A percentile compares a stretch with the other conserved stretches of the same genome.
These are phyloP conservation scores for Leptinotarsa haldemani DNA, from an alignment of 2,888 invertebrate genomes.

Conservation along the genomic window DNA sequence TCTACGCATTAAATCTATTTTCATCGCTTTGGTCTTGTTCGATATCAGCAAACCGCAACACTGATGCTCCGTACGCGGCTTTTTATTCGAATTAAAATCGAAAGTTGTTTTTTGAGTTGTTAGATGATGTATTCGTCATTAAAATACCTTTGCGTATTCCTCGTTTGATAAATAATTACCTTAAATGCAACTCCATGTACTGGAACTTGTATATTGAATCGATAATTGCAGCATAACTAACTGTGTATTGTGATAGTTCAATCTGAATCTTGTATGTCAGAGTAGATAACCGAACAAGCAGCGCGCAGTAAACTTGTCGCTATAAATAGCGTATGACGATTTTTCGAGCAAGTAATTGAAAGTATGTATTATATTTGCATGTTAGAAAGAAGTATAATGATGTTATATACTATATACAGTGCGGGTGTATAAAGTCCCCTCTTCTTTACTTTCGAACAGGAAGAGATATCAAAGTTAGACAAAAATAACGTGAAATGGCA, in stretches of 20 bases:
- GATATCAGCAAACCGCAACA: neutral
- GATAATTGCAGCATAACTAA: neutral
- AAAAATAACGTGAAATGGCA: too few species aligned
- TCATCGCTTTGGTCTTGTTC: conserved; percentile 1
- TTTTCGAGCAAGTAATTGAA: too few species aligned
- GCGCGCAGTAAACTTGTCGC: too few species aligned
- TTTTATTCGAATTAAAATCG: neutral
- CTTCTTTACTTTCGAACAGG: too few species aligned
- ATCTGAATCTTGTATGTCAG: neutral
- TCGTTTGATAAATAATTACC: conserved; percentile 13
- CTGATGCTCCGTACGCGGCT: neutral
- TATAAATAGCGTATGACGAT: too few species aligned
- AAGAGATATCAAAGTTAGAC: too few species aligned
- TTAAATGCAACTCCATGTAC: conserved; percentile 12
- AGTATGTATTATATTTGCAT: too few species aligned
- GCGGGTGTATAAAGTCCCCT: too few species aligned
- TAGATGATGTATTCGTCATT: conserved; percentile 8
- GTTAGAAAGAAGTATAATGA: too few species aligned
- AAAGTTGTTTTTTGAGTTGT: conserved; percentile 6
- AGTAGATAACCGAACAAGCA: neutral
- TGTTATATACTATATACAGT: too few species aligned
- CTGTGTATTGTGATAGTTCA: conserved; percentile 11
- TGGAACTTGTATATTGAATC: conserved; percentile 10
- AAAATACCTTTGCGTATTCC: conserved; percentile 11
- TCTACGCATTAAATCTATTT: neutral